Base-by-base conservation (phyloP, 2,113 vertebrate species). In the Amphiprion ocellaris region DNA sequence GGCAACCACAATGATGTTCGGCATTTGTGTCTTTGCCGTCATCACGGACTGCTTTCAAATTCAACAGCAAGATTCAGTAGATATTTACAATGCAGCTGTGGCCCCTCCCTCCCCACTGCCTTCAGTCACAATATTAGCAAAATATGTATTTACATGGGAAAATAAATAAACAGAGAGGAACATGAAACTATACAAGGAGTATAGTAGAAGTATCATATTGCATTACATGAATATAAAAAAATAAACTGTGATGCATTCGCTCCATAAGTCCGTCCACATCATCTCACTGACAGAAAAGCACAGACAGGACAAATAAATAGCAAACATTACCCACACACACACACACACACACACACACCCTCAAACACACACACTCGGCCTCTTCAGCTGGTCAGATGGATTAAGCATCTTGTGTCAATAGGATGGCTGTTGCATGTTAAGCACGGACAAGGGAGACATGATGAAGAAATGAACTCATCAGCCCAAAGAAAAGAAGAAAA, bases 281-380 rank as follows among this genome's bases (percentile, higher is more conserved):
- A 24, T 84, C 79, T 68, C 68, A 90, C 59, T 64, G 55, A 86
- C 70, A 71, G 72, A 59, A 91, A 91, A 92, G 92, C 86, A 88
- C 80, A 84, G 69, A 93, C 86, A 54, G 78, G 81, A 94, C 92
- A 92, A 92, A 94, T 92, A 94, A 94, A 95, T 94, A 78, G 81
- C 66, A 83, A 79, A 74, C 52, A 47, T 83, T 73, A 84, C 49
- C 28, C 37, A 72, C 50, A 50, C 59, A 46, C 28, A 62, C 54
- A 74, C 24, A n/a, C 37, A 72, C 50, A 50, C 59, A 46, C 28
- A 21, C 69, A 53, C 66, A 77, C 47, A 67, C 73, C 83, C 69
- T 55, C 52, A 68, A 28, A 53, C 69, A 44, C 23, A 69, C 55
- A 73, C 44, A 74, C 63, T 23, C 66, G 19, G 14, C 66, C 75